A percentile compares a stretch with the other conserved stretches of the same genome.
Evolutionary conservation across 2,797 vertebrate genomes (phyloP).

Genomic region (Garrulus glandarius): DNA sequence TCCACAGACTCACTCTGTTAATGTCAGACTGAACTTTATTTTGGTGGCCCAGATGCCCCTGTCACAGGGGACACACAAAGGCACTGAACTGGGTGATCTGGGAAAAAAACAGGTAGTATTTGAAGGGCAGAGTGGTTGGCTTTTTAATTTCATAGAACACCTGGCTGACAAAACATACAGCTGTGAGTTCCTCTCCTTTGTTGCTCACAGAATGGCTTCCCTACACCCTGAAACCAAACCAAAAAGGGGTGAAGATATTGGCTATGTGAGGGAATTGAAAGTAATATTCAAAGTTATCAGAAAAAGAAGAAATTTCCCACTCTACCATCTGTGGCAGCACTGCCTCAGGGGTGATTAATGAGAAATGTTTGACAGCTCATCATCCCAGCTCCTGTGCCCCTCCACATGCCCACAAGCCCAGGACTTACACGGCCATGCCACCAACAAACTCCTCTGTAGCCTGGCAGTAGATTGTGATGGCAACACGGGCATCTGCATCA

Average conservation of each 20-base stretch:
- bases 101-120: neutral
- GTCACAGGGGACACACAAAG: neutral
- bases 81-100: neutral
- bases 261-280: neutral
- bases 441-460: slow-evolving; percentile 94
- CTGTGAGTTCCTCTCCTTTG: neutral
- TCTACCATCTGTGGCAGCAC: neutral
- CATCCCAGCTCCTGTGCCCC: neutral
- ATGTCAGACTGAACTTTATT: neutral
- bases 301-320: neutral
- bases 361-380: neutral
- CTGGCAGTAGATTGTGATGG: slow-evolving; percentile 96
- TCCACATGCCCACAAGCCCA: neutral
- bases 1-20: neutral
- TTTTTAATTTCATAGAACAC: neutral
- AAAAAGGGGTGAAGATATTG: neutral
- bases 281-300: neutral
- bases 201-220: neutral
- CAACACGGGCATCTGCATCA: slow-evolving; percentile 93
- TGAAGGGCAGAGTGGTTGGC: neutral
- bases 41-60: neutral
- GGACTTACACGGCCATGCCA: slow-evolving; percentile 92
- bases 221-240: neutral
- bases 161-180: neutral
- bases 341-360: neutral